A percentile compares a stretch with the other conserved stretches of the same genome.
Conservation (phyloP, 2,888 invertebrate genomes). For the Erebia aethiops region DNA sequence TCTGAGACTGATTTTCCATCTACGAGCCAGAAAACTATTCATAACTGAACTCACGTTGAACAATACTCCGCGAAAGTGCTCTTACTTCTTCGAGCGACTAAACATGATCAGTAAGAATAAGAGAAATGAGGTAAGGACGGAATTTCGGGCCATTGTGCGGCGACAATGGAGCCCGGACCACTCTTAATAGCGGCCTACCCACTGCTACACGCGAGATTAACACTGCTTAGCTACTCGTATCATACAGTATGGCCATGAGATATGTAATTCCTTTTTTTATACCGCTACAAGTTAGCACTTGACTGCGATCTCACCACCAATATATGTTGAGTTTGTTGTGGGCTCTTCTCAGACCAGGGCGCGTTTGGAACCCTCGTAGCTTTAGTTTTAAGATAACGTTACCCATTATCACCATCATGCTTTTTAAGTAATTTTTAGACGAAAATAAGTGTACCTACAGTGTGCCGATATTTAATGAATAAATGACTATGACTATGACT, state of each 20-base stretch:
- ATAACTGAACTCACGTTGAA: background rate
- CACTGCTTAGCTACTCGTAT: background rate
- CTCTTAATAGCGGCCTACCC: background rate
- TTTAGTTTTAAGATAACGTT: no score
- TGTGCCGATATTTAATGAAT: no score
- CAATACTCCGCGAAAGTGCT: background rate
- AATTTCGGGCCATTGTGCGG: conserved; percentile 6
- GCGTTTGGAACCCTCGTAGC: no score
- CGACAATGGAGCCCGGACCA: background rate
- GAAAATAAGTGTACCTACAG: no score
- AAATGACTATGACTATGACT: no score
- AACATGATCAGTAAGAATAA: background rate
- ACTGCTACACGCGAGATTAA: background rate
- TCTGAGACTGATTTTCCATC: background rate
- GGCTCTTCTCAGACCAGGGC: no score
- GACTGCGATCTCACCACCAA: no score
- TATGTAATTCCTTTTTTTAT: background rate
- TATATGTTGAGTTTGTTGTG: no score
- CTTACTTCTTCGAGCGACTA: background rate
- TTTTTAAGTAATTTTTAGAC: no score
- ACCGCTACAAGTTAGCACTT: no score
- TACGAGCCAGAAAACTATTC: background rate
- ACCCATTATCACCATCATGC: no score
- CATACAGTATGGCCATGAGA: background rate
- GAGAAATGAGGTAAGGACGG: background rate